Base-by-base conservation (phyloP, 2,113 vertebrate species). In the Leucosticte australis region DNA sequence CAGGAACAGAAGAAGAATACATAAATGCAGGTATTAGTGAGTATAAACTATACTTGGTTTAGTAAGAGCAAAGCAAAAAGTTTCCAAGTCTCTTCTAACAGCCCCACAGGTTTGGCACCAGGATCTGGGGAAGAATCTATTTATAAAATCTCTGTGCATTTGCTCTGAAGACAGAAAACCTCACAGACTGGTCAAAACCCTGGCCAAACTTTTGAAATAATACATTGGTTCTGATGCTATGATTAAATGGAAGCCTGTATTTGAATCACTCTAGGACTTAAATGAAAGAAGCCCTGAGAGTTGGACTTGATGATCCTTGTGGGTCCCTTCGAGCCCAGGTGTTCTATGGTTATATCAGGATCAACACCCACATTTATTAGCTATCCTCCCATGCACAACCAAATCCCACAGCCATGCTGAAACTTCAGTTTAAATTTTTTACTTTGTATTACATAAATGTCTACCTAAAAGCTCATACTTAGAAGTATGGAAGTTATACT, bases 171-270 rank as follows among this genome's bases (percentile, higher is more conserved):
- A 70, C n/a, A 50, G 24, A 76, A 93, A 94, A 19, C 13, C 12
- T 24, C 27, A 56, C 24, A 46, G 30, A 53, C 27, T 59, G 24
- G 18, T 76, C 70, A 85, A 94, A 94, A 44, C 27, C 27, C 14
- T 7, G 5, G 64, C n/a, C 95, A 73, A 87, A 92, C 30, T 59
- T 71, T 13, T 88, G 50, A 96, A 96, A 95, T 67, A 39, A 90
- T 87, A 49, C 49, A 42, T 90, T 90, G 80, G 11, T 84, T 83
- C 65, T 22, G 27, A 85, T 62, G 19, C 9, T 71, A 41, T 79
- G 56, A 85, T 79, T 93, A 81, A 81, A 63, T 15, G 3, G 8
- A 92, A 83, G 12, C 17, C 39, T 62, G 6, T 73, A 71, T 83
- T 83, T 85, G 87, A 93, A 68, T 30, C 35, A 46, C 17, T 24